phyloP scores from a whole-genome alignment of 2,888 invertebrate genomes.

The Apocheima hispidaria region DNA sequence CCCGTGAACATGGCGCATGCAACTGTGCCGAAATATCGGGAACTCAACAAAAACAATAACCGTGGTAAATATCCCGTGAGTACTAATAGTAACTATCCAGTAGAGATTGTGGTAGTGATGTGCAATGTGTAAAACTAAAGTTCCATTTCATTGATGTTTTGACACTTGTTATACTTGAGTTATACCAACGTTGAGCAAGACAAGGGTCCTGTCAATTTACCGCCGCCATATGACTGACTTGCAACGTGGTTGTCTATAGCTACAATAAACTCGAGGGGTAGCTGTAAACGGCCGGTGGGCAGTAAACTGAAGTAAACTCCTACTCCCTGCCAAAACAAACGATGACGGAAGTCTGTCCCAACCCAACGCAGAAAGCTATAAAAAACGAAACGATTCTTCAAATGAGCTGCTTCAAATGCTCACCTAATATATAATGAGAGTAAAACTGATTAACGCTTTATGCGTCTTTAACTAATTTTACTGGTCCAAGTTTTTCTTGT shows the following conservation, averaged over 20 bases:
- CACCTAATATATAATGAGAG: slow-evolving; percentile 39
- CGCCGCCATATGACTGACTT: slow-evolving; percentile 3
- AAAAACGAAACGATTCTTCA: slow-evolving; percentile 39
- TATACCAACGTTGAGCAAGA: not conserved
- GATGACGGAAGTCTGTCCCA: slow-evolving; percentile 38
- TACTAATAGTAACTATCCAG: too few species aligned
- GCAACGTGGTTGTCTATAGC: slow-evolving; percentile 6
- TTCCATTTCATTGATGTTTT: slow-evolving; percentile 3
- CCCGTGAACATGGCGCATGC: too few species aligned
- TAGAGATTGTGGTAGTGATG: not conserved
- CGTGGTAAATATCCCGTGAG: too few species aligned
- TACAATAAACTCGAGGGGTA: slow-evolving; percentile 15
- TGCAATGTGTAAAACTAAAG: not conserved
- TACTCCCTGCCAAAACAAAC: slow-evolving; percentile 15
- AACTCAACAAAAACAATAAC: too few species aligned
- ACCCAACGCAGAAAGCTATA: slow-evolving; percentile 38
- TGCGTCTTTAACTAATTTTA: slow-evolving; percentile 37
- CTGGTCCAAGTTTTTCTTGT: slow-evolving; percentile 15
- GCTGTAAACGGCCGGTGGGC: slow-evolving; percentile 23
- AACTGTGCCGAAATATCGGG: too few species aligned
- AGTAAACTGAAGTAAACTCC: slow-evolving; percentile 23
- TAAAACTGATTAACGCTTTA: slow-evolving; percentile 44
- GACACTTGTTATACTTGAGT: slow-evolving; percentile 5
- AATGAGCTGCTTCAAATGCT: slow-evolving; percentile 39
- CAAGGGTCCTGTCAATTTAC: slow-evolving; percentile 9